Base-by-base conservation (phyloP, 2,888 invertebrate genomes). In the Mantis religiosa region DNA sequence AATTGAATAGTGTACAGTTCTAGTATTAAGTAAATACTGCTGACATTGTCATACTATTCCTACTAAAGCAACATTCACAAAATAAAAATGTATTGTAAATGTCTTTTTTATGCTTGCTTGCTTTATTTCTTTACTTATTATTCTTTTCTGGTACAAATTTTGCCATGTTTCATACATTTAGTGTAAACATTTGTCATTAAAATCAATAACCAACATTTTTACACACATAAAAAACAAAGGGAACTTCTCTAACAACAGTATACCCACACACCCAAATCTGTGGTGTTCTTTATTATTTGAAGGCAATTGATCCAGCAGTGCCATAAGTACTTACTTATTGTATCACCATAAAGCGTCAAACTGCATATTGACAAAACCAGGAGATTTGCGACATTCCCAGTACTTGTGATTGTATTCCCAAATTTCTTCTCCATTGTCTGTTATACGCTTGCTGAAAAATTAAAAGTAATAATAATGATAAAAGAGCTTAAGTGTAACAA, bases 351-450 rank as follows among this genome's bases (percentile, higher is more conserved):
- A 93, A 90, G 94, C 93, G 89, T 95, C 95, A 91, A 95, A 94
- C 89, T 92, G 92, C 90, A 94, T 91, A 90, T 93, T 94, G 82
- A 94, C 92, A 94, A 97, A 97, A 86, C 96, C 96, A 0, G 95
- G 95, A 91, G 95, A 95, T 91, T 96, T 96, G 82, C 95, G 93
- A 90, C 94, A 94, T 91, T 96, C 95, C 97, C 97, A 97, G 93
- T 97, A 97, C 92, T 96, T 95, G 88, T 96, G 95, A 91, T 94
- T 95, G 93, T 95, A 97, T 92, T 95, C 95, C 96, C 96, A 97
- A 89, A 93, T 93, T 92, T 96, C 96, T 90, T 95, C 95, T 71
- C 95, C 95, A 87, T 92, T 93, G 54, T 93, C 94, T n/a, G 90
- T 91, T 82, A 92, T 89, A 47, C 92, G 91, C 92, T 94, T 94